A percentile compares a stretch with the other conserved stretches of the same genome.
These are phyloP conservation scores for Chaunax sp. DNA, from an alignment of 2,797 vertebrate species.

Conservation along the genomic window DNA sequence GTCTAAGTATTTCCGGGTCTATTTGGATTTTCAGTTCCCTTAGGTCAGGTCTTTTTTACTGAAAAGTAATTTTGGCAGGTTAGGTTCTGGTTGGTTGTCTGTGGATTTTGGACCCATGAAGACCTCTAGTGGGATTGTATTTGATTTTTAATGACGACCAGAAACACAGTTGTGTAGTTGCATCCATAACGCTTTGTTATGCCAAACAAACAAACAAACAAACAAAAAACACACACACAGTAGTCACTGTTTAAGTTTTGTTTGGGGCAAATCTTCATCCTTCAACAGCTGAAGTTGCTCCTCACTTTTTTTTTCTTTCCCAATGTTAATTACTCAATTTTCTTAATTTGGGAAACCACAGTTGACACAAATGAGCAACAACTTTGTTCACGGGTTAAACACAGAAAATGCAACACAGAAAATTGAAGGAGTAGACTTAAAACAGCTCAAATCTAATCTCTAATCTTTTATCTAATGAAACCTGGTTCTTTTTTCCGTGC, in stretches of 20 bases:
- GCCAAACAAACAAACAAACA: too few relatives aligned
- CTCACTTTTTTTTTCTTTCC: not conserved
- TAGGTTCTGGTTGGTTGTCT: not conserved
- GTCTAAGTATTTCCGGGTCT: not conserved
- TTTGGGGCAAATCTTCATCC: not conserved
- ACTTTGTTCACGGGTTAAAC: too few relatives aligned
- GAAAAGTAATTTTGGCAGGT: too few relatives aligned
- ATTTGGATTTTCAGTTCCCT: not conserved
- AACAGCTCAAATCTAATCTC: slow-evolving; percentile 8
- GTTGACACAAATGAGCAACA: not conserved
- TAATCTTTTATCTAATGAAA: slow-evolving; percentile 8
- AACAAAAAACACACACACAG: not conserved
- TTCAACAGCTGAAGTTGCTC: not conserved
- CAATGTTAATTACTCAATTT: not conserved
- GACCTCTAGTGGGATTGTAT: not conserved
- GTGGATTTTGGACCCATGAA: slow-evolving; percentile 2
- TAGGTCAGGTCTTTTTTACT: not conserved
- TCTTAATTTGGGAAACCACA: slow-evolving; percentile 1
- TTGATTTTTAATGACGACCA: not conserved
- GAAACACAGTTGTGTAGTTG: too few relatives aligned
- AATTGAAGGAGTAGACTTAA: not conserved
- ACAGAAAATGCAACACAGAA: too few relatives aligned
- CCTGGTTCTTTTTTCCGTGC: slow-evolving; percentile 26
- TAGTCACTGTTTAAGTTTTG: not conserved
- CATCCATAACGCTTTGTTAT: too few relatives aligned